Base-by-base conservation (phyloP, 2,888 invertebrate species). In the Erebia epiphron region DNA sequence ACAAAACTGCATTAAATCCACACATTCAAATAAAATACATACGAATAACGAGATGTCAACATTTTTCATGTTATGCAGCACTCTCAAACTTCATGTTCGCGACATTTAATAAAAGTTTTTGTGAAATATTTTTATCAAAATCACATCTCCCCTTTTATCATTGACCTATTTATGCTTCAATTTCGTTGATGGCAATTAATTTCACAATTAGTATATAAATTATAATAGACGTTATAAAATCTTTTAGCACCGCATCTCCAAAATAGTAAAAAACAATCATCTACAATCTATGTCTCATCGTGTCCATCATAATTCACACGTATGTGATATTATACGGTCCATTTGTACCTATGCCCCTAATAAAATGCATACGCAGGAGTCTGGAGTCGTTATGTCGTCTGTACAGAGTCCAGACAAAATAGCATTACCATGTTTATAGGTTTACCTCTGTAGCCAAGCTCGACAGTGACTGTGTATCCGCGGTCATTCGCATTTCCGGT, bases 401-500 rank as follows among this genome's bases (percentile, higher is more conserved):
- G 50, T 54, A 54, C 61, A 67, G 70, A 67, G 50, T 54, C 60
- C 61, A 67, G 70, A 67, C 63, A 52, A 67, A 58, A 67, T 67
- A 67, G 58, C 58, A 49, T 58, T 49, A 49, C 66, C 67, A 58
- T 67, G 58, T 67, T 58, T 58, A 67, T 49, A 49, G 67, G 67
- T 46, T 66, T 18, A 18, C 56, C 57, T 26, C 21, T 57, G 57
- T 46, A 35, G 57, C 35, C 58, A 49, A 58, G 43, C 35, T 63
- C 68, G 26, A 66, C 62, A 67, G 21, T 57, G 18, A 64, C 62
- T 21, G 49, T 68, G 64, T 61, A 35, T 43, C 65, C 57, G 75
- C 73, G 76, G 77, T 79, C 78, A 78, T 78, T 78, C 75, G 61
- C 65, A 68, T 71, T 79, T 77, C 79, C 78, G 79, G 74, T 74